Evolutionary conservation across 2,888 invertebrate species (phyloP).

Genomic region (Terebella lapidaria): DNA sequence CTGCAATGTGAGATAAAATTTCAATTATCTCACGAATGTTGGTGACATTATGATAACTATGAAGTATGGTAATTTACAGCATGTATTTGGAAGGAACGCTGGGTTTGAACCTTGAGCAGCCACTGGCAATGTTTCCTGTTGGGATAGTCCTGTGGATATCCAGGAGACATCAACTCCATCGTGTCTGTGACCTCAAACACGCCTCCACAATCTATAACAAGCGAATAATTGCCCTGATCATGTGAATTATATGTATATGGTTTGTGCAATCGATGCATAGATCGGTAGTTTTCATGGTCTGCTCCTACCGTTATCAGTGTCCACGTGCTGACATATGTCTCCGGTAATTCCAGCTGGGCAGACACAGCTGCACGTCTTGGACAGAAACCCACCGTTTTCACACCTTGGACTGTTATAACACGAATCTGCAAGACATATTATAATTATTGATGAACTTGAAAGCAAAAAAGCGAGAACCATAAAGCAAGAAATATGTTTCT

Average conservation of each 20-base stretch:
- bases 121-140: conserved; percentile 13
- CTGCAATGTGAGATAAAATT: conserved; percentile 6
- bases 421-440: neutral
- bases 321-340: conserved; percentile 8
- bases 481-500: too few relatives aligned
- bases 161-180: conserved; percentile 5
- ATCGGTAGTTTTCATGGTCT: too few relatives aligned
- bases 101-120: conserved; percentile 20
- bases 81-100: too few relatives aligned
- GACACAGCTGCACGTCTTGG: conserved; percentile 14
- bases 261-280: too few relatives aligned
- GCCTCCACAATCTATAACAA: conserved; percentile 20
- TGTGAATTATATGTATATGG: too few relatives aligned
- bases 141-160: conserved; percentile 14
- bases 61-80: too few relatives aligned
- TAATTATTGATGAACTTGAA: too few relatives aligned
- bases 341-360: conserved; percentile 22
- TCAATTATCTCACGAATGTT: neutral
- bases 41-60: neutral
- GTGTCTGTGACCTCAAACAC: conserved; percentile 7
- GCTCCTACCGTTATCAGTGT: conserved; percentile 1
- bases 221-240: too few relatives aligned
- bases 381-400: conserved; percentile 23
- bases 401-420: conserved; percentile 5
- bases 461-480: too few relatives aligned